Evolutionary conservation across 2,888 invertebrate genomes (phyloP), one percentile per base, ranked within the genome.

Genomic region (Aplocera efformata): DNA sequence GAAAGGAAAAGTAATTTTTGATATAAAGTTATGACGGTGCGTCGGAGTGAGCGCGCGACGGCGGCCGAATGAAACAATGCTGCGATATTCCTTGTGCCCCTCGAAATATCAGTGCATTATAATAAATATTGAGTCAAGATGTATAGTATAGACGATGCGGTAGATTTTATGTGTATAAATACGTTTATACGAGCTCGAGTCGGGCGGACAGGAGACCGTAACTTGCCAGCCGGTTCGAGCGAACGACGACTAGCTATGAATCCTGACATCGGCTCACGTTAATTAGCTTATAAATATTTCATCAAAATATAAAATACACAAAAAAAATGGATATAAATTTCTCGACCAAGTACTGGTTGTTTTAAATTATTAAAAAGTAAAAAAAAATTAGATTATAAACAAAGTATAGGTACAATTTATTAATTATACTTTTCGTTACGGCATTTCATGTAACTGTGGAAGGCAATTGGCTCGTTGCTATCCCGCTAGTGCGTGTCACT

Each of bases 321-420:
- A 86, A 86, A 88, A 84, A 86, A 84, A 85, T 81, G 84, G 81
- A 85, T 84, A 85, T 85, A 85, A 88, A 86, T 83, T 85, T 85
- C 79, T 81, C 88, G 84, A 86, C 88, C 88, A 81, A 85, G 76
- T 81, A 82, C 82, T 88, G 86, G 88, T 88, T 86, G 86, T 86
- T 85, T 88, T 88, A 88, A 88, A 88, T 88, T 88, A 88, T 88
- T 88, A 88, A 88, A 86, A 88, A 85, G 84, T 86, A 86, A 88
- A 88, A 88, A 78, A 88, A 88, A 86, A 85, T 80, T 86, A 86
- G 88, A 76, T 71, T 86, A 84, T 86, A 86, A 84, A 85, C 81
- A 83, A 86, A 85, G 76, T 85, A 85, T 86, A 86, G 86, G 88
- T 88, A 88, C 88, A 88, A 88, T 86, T 86, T 88, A 86, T 86